Percentiles rank a stretch among this genome's conserved stretches.
These are phyloP conservation scores for Caenorhabditis afra DNA, from an alignment of 2,888 invertebrate genomes.

Conservation along the genomic window DNA sequence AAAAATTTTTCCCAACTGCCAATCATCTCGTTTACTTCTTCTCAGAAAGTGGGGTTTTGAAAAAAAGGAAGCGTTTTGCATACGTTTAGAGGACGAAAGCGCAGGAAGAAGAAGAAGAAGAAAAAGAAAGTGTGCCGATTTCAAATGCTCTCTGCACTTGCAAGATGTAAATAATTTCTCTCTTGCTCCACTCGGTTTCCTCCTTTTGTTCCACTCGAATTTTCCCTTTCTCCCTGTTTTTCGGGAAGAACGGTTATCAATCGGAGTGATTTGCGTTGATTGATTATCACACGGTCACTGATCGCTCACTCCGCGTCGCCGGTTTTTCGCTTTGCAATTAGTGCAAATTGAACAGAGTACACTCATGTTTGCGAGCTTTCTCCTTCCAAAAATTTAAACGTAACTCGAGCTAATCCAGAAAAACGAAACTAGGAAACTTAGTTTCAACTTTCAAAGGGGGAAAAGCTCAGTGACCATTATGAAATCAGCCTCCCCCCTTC, in stretches of 20 bases:
- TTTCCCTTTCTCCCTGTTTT: too few relatives aligned
- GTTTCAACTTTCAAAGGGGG: background rate
- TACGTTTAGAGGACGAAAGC: background rate
- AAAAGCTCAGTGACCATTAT: too few relatives aligned
- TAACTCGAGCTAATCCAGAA: constrained; percentile 36
- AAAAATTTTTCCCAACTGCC: background rate
- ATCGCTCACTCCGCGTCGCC: constrained; percentile 16
- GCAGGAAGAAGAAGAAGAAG: too few relatives aligned
- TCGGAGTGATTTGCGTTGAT: constrained; percentile 10
- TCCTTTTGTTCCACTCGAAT: too few relatives aligned
- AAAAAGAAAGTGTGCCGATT: background rate
- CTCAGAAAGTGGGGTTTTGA: background rate
- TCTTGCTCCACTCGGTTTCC: constrained; percentile 7
- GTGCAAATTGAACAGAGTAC: constrained; percentile 9
- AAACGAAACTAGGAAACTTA: too few relatives aligned
- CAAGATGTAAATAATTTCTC: constrained; percentile 36
- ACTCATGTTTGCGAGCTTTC: constrained; percentile 3
- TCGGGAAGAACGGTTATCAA: background rate
- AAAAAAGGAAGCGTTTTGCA: constrained; percentile 2
- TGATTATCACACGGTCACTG: constrained; percentile 40
- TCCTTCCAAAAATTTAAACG: constrained; percentile 4
- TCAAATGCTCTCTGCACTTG: constrained; percentile 17
- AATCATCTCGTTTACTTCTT: background rate
- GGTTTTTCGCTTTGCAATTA: background rate
- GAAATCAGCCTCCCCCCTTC: too few relatives aligned